A percentile compares a stretch with the other conserved stretches of the same genome.
Evolutionary conservation across 2,888 invertebrate species (phyloP).

Genomic region (Nomada ferruginata): DNA sequence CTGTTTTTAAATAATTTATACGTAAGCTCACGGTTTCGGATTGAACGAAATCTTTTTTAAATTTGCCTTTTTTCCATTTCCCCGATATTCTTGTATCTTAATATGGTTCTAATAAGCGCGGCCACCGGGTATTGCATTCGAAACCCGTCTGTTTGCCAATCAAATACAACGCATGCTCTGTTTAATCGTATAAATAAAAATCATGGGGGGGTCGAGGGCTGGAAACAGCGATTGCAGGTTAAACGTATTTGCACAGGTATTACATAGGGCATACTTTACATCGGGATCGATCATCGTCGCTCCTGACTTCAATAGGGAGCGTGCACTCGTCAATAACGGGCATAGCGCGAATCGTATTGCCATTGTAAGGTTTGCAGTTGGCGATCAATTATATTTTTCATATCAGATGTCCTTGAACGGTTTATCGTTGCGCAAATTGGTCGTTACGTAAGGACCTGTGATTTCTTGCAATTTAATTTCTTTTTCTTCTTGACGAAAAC

Average conservation of each 20-base stretch:
- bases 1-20: no score
- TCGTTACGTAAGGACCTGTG: background rate
- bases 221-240: constrained; percentile 46
- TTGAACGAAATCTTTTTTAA: background rate
- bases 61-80: background rate
- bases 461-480: background rate
- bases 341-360: constrained; percentile 21
- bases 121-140: background rate
- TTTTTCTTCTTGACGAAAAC: background rate
- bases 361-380: background rate
- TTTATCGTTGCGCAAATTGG: constrained; percentile 33
- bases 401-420: background rate
- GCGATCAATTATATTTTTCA: constrained; percentile 16
- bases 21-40: no score
- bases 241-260: constrained; percentile 58
- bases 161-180: constrained; percentile 11
- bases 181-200: constrained; percentile 41
- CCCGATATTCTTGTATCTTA: background rate
- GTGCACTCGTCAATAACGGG: constrained; percentile 44
- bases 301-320: constrained; percentile 14
- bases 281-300: constrained; percentile 47
- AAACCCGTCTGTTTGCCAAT: constrained; percentile 27
- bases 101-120: background rate
- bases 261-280: constrained; percentile 35
- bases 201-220: constrained; percentile 11